A percentile compares a stretch with the other conserved stretches of the same genome.
Conservation (phyloP, 2,888 invertebrate species). For the Scaptomyza caliginosa region DNA sequence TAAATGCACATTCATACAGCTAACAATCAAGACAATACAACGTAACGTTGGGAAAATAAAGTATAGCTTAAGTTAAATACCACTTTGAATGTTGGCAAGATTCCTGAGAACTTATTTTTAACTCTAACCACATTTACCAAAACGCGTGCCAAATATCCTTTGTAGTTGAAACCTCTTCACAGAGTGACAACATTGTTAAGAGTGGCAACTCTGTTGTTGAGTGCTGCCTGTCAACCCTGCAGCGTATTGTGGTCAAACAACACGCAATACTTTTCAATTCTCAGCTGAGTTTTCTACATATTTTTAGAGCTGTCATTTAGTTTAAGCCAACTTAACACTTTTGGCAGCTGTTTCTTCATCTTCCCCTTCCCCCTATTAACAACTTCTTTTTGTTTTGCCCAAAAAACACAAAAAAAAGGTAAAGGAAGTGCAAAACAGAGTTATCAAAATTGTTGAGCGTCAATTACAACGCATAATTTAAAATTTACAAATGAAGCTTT, state of each 20-base stretch:
- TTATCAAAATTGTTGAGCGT: constrained; percentile 56
- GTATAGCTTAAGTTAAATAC: background rate
- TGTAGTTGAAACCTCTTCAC: background rate
- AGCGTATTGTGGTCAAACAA: constrained; percentile 33
- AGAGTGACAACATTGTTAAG: constrained; percentile 33
- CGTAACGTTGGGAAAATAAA: constrained; percentile 16
- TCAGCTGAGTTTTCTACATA: constrained; percentile 1
- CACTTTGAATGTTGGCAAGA: background rate
- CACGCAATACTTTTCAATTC: constrained; percentile 30
- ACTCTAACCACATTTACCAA: constrained; percentile 12
- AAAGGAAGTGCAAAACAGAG: constrained; percentile 51
- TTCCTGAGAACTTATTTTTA: no score
- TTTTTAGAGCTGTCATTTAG: background rate
- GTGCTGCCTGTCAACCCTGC: constrained; percentile 33
- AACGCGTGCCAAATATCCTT: constrained; percentile 14
- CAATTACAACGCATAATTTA: constrained; percentile 61
- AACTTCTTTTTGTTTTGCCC: background rate
- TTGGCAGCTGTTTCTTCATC: background rate
- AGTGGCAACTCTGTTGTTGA: constrained; percentile 32
- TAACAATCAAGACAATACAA: constrained; percentile 19
- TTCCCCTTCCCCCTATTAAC: constrained; percentile 1
- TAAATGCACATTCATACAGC: constrained; percentile 49
- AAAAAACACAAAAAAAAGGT: background rate
- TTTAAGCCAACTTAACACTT: background rate
- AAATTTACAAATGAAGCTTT: constrained; percentile 59